Evolutionary conservation across 2,888 invertebrate species (phyloP), one percentile per base, ranked within the genome.

Genomic region (Brachycybe producta): DNA sequence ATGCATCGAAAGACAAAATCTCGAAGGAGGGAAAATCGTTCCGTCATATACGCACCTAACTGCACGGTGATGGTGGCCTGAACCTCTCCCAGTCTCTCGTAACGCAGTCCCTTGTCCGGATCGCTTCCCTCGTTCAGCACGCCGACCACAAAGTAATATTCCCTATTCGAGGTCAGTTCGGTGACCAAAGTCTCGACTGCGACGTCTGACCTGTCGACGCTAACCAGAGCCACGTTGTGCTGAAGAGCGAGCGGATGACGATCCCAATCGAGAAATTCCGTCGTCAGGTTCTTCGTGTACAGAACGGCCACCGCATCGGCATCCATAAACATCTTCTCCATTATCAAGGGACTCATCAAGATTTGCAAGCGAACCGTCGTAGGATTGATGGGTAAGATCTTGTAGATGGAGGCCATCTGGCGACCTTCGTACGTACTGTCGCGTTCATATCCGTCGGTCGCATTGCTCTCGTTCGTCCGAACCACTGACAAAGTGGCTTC

Each of bases 91-190:
- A 51, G 28, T 32, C 39, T 36, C n/a, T 45, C 43, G 19, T 36
- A 51, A 17, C 39, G 51, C 32, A 45, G n/a, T 13, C 51, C 51
- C 7, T 36, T 13, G 38, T 50, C 50, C 13, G 50, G 50, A 26
- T 50, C 50, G 23, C 19, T 19, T 2, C 30, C 26, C 23, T 45
- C 45, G 15, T 39, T 44, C 15, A 19, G 36, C 13, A 11, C 13
- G n/a, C 28, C 51, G 32, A 51, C 51, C 27, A 51, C 45, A 24
- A 51, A 51, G 38, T 45, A 28, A 30, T 51, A 51, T 28, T 45
- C 44, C 15, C 38, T 17, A 17, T 45, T 24, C 5, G 51, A 45
- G n/a, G 36, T 28, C 43, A 51, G 17, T n/a, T 51, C 51, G 13
- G 38, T 32, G 21, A 51, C 39, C 19, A 45, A 19, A 1, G 38